Base-by-base conservation (phyloP, 2,797 vertebrate species). In the Chrysolophus pictus region DNA sequence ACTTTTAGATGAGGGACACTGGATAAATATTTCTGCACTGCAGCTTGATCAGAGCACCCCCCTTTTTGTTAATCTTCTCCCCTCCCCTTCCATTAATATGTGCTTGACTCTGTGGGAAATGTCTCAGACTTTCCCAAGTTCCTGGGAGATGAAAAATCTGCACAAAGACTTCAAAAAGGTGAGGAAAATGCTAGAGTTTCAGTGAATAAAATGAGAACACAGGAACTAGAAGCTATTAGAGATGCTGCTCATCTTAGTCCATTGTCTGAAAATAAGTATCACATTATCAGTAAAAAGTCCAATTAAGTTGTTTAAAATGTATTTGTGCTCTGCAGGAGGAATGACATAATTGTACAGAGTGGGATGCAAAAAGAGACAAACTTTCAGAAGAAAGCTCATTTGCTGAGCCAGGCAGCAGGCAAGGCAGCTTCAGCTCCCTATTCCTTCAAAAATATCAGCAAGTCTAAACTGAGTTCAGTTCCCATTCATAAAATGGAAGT, bases 1-100 rank as follows among this genome's bases (percentile, higher is more conserved):
- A 26, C 2, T 0, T 76, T 53, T 60, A 29, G 7, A 10, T 33
- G 5, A 79, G 29, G 26, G 24, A 49, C 33, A 18, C 0, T n/a
- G 24, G 28, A 18, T 11, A 71, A 62, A 17, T 12, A 63, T 35
- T 75, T 85, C 72, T 79, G 16, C 41, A 19, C 35, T 85, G 24
- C 9, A 51, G 7, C 35, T 46, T 22, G 9, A 55, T 5, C 13
- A 51, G 12, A 87, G 17, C 71, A 9, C 4, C 11, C 10, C 22
- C 11, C 18, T 39, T 63, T 7, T 67, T 21, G 18, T 37, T 58
- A 39, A 4, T 58, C 5, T 26, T 65, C 51, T 24, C 2, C 26
- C 7, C 2, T 12, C 7, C 11, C 1, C 19, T 77, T 49, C 51
- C 37, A 26, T 5, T 26, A 0, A 16, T 31, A 22, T 33, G 7